A percentile compares a stretch with the other conserved stretches of the same genome.
These are phyloP conservation scores for Listronotus bonariensis DNA, from an alignment of 1,140 invertebrate genomes.

Conservation along the genomic window DNA sequence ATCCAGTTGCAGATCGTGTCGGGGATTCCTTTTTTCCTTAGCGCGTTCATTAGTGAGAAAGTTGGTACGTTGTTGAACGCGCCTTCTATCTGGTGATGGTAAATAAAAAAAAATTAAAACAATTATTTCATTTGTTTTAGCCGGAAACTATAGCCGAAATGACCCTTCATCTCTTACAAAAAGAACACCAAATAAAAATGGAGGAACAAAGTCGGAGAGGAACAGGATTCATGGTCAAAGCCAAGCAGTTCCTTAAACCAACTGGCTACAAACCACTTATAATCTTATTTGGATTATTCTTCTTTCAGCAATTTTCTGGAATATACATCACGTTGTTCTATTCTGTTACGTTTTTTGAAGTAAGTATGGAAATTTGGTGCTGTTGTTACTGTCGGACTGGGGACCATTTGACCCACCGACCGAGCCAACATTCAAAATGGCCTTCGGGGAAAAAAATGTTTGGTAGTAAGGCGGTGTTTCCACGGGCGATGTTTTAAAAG, in stretches of 20 bases:
- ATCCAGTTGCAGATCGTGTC: no score
- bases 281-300: conserved; percentile 62
- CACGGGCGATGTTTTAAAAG: no score
- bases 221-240: conserved; percentile 44
- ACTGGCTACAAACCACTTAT: conserved; percentile 65
- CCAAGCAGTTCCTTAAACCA: conserved; percentile 58
- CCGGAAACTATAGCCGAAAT: conserved; percentile 47
- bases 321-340: conserved; percentile 74
- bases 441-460: no score
- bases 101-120: no score
- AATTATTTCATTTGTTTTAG: conserved; percentile 28
- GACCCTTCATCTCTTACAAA: conserved; percentile 53
- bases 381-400: no score
- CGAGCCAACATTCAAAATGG: no score
- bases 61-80: no score
- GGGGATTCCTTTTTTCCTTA: no score
- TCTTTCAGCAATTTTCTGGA: conserved; percentile 67
- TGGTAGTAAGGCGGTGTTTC: no score
- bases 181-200: conserved; percentile 57
- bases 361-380: conserved; percentile 41
- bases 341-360: conserved; percentile 66
- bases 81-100: no score
- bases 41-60: no score
- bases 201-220: conserved; percentile 38
- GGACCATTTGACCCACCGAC: no score